Evolutionary conservation across 2,888 invertebrate genomes (phyloP), one percentile per base, ranked within the genome.

Genomic region (Acanthococcus lagerstroemiae): DNA sequence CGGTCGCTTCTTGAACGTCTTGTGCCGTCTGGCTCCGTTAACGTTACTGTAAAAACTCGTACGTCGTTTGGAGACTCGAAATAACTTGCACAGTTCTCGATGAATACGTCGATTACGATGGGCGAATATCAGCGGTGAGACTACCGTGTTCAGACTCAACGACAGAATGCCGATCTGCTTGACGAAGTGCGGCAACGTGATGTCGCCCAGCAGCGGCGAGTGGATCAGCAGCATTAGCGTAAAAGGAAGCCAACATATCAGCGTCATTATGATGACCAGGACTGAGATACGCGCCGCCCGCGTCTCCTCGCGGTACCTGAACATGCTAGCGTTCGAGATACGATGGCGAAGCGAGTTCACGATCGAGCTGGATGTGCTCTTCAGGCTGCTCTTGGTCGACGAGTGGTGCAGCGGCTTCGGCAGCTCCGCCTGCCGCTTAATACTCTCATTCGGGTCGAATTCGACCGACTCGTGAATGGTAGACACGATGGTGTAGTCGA

Each of bases 221-320:
- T 66, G 67, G 19, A 55, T 22, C 15, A 69, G 52, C 37, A 69
- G 61, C 54, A 76, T 71, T 19, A 75, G 71, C 19, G 77, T 76
- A 72, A 80, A 81, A 0, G 82, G 81, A 17, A 80, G 75, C 82
- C 82, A 82, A 72, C 82, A 82, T 37, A 80, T 74, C 12, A 80
- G 75, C 61, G 81, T 83, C 77, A 88, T 85, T 44, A 87, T 81
- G 73, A 88, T 83, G 69, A 89, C 88, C 69, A 88, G 76, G 55
- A 86, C 84, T 73, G 90, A 90, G 60, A 93, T 90, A 70, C 90
- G 85, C 7, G 91, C 93, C 1, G 93, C 90, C 70, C 91, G 83
- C 71, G 90, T 88, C 78, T 93, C 93, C 75, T 93, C 93, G 63
- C 90, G 81, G 75, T 91, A 90, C 73, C 86, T 82, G 77, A 90